Conservation (phyloP, 2,888 invertebrate genomes). For the Leucophenga montana region DNA sequence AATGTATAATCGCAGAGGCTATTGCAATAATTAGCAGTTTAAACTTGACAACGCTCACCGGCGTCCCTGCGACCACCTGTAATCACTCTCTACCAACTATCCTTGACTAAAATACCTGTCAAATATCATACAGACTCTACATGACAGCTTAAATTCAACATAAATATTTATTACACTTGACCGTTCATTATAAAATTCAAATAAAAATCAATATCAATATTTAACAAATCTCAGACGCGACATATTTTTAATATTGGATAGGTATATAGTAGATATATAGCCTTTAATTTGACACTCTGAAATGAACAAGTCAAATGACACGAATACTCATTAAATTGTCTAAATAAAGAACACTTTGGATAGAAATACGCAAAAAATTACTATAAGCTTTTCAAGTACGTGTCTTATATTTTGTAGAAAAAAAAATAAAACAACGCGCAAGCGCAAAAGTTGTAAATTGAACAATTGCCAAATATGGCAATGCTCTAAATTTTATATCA, state of each 20-base stretch:
- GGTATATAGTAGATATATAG: conserved; percentile 36
- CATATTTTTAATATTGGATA: conserved; percentile 37
- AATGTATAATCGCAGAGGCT: too few relatives aligned
- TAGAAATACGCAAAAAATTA: conserved; percentile 33
- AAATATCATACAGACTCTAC: not conserved
- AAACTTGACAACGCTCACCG: too few relatives aligned
- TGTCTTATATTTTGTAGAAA: not conserved
- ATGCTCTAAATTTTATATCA: conserved; percentile 52
- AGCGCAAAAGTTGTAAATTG: conserved; percentile 64
- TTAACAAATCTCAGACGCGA: conserved; percentile 35
- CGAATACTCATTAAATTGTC: conserved; percentile 61
- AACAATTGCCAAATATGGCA: conserved; percentile 56
- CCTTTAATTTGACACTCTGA: conserved; percentile 63
- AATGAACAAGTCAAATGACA: conserved; percentile 58
- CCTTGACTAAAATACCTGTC: not conserved
- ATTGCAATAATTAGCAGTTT: too few relatives aligned
- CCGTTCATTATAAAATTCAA: not conserved
- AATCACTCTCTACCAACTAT: too few relatives aligned
- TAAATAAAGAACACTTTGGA: conserved; percentile 54
- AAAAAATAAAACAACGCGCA: conserved; percentile 33
- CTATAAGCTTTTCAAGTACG: conserved; percentile 38
- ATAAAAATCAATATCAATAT: conserved; percentile 6
- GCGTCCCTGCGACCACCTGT: too few relatives aligned
- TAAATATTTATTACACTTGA: not conserved
- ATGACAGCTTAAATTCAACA: not conserved